phyloP scores from a whole-genome alignment of 2,113 vertebrate species.

The Syngnathus scovelli region DNA sequence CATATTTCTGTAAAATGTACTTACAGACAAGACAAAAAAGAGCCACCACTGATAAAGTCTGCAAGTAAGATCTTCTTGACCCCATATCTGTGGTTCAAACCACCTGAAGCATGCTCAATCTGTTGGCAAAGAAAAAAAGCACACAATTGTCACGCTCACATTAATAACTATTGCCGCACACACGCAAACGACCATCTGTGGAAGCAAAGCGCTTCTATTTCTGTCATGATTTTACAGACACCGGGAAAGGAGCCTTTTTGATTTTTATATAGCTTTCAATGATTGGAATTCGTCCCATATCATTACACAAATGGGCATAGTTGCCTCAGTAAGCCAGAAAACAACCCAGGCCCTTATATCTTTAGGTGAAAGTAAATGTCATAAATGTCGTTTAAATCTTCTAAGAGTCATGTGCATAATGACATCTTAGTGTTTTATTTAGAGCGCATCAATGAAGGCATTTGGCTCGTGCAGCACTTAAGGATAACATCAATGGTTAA shows the following conservation, averaged over 20 bases:
- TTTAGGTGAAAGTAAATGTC: constrained; percentile 51
- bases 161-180: constrained; percentile 37
- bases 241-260: constrained; percentile 14
- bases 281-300: constrained; percentile 64
- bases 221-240: constrained; percentile 50
- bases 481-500: constrained; percentile 13
- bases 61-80: constrained; percentile 38
- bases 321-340: constrained; percentile 47
- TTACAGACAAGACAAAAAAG: constrained; percentile 60
- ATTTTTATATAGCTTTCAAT: constrained; percentile 59
- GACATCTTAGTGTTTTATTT: constrained; percentile 59
- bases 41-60: constrained; percentile 42
- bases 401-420: constrained; percentile 37
- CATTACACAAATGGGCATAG: constrained; percentile 63
- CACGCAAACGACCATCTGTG: constrained; percentile 46
- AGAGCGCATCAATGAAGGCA: constrained; percentile 47
- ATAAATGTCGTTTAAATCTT: constrained; percentile 62
- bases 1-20: constrained; percentile 26
- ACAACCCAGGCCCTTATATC: constrained; percentile 23
- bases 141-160: constrained; percentile 54
- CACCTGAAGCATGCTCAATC: constrained; percentile 56
- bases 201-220: constrained; percentile 42
- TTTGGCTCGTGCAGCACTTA: constrained; percentile 40
- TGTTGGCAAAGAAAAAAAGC: constrained; percentile 46
- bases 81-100: constrained; percentile 66